phyloP scores from a whole-genome alignment of 2,888 invertebrate species.

The Elysia crispata region DNA sequence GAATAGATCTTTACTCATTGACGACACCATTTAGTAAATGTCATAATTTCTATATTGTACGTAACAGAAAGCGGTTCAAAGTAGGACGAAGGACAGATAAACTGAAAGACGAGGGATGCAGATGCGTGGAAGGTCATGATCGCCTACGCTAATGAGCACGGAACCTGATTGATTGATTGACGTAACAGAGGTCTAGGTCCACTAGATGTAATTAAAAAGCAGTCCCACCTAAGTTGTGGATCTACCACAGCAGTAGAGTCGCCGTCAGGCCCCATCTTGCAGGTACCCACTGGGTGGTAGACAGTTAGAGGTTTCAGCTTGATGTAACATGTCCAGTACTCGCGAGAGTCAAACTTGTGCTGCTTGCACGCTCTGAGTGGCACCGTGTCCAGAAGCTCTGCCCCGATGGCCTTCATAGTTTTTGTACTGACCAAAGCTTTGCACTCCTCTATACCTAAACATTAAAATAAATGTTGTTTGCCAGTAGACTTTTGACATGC shows the following conservation, averaged over 20 bases:
- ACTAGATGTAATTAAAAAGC: too few relatives aligned
- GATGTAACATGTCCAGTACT: constrained; percentile 57
- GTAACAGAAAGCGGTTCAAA: too few relatives aligned
- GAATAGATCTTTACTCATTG: too few relatives aligned
- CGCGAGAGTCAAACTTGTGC: constrained; percentile 50
- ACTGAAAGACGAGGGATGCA: too few relatives aligned
- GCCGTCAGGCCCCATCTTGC: constrained; percentile 82
- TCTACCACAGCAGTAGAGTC: constrained; percentile 83
- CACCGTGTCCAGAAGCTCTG: constrained; percentile 31
- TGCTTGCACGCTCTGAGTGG: constrained; percentile 37
- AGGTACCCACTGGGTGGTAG: constrained; percentile 86
- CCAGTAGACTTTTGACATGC: too few relatives aligned
- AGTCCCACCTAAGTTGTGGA: constrained; percentile 75
- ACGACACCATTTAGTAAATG: too few relatives aligned
- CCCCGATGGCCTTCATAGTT: constrained; percentile 36
- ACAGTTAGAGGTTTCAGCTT: constrained; percentile 45
- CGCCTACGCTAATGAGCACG: too few relatives aligned
- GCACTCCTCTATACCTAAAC: constrained; percentile 38
- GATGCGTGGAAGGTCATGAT: too few relatives aligned
- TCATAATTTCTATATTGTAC: too few relatives aligned
- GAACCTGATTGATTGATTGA: too few relatives aligned
- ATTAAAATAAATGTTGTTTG: neutral
- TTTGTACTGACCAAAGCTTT: constrained; percentile 17
- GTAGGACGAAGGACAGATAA: too few relatives aligned
- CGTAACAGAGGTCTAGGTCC: too few relatives aligned